Evolutionary conservation across 2,888 invertebrate species (phyloP).

Genomic region (Stramonita haemastoma): DNA sequence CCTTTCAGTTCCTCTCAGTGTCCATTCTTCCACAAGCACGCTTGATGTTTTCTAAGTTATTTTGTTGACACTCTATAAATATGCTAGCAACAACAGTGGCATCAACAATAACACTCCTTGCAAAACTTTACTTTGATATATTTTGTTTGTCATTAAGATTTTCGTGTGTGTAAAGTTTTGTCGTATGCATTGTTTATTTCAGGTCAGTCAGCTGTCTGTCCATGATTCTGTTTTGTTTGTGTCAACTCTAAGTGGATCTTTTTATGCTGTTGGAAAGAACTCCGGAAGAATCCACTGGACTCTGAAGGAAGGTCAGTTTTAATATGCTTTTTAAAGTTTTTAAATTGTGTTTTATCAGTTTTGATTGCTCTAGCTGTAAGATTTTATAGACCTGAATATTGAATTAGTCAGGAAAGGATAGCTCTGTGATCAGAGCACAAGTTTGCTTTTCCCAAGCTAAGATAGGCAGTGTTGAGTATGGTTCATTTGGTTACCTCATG

Average conservation of each 20-base stretch:
- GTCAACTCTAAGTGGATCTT: slow-evolving; percentile 94
- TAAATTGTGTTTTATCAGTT: too few relatives aligned
- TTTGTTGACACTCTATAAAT: not conserved
- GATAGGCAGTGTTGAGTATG: too few relatives aligned
- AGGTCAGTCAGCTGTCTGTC: slow-evolving; percentile 64
- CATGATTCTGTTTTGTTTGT: slow-evolving; percentile 87
- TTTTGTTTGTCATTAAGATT: not conserved
- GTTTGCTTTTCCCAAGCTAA: too few relatives aligned
- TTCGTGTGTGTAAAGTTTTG: not conserved
- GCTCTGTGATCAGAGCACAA: too few relatives aligned
- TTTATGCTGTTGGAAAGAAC: slow-evolving; percentile 91
- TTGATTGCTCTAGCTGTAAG: too few relatives aligned
- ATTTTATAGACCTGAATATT: too few relatives aligned
- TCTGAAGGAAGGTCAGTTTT: slow-evolving; percentile 85
- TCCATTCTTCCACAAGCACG: not conserved
- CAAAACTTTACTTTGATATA: too few relatives aligned
- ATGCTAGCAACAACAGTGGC: not conserved
- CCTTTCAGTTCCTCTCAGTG: too few relatives aligned
- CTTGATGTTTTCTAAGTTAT: not conserved
- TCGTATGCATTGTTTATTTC: not conserved
- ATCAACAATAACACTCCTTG: too few relatives aligned
- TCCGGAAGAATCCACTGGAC: slow-evolving; percentile 93
- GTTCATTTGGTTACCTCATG: too few relatives aligned
- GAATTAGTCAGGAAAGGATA: too few relatives aligned
- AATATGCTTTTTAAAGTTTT: too few relatives aligned